Conservation (phyloP, 2,113 vertebrate genomes). For the Merops nubicus region DNA sequence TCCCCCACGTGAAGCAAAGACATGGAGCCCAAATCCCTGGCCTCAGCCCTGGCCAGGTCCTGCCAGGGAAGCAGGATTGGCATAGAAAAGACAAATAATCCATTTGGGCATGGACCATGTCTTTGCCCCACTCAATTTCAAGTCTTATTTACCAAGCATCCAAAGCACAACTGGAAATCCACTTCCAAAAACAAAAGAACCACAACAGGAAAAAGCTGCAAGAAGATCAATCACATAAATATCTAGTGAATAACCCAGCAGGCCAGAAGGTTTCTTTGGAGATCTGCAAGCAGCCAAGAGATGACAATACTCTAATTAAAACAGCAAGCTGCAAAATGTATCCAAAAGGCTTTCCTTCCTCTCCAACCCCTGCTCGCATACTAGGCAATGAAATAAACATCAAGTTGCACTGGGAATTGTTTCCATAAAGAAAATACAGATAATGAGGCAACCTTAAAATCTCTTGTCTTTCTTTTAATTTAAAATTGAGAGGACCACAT, state of each 20-base stretch:
- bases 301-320: slow-evolving; percentile 19
- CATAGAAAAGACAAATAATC: neutral
- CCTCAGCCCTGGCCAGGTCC: neutral
- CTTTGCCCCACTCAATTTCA: neutral
- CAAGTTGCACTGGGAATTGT: neutral
- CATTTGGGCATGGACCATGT: neutral
- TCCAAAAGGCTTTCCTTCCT: neutral
- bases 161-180: neutral
- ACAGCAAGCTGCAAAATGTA: neutral
- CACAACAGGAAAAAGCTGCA: neutral
- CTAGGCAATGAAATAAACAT: neutral
- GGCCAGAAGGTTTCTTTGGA: neutral
- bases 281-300: neutral
- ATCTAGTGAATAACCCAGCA: neutral
- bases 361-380: neutral
- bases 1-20: neutral
- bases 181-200: neutral
- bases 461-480: neutral
- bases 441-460: neutral
- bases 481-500: neutral
- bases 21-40: neutral
- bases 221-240: neutral
- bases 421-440: neutral
- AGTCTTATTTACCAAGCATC: neutral
- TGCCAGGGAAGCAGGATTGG: rapidly evolving